Percentiles rank a stretch among this genome's conserved stretches.
Evolutionary conservation across 2,888 invertebrate genomes (phyloP).

Genomic region (Cephus sareptanus): DNA sequence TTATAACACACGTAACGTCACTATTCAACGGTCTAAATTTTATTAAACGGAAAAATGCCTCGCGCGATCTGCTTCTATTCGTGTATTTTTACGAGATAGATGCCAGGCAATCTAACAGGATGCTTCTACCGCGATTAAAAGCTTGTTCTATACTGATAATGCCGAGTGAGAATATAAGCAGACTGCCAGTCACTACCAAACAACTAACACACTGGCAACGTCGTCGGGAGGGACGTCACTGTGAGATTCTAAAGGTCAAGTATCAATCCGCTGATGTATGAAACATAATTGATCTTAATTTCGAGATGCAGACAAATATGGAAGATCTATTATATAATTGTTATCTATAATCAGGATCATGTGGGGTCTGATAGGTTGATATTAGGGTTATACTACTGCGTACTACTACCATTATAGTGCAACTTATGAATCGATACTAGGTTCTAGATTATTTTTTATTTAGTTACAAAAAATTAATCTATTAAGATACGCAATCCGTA

Average conservation of each 20-base stretch:
- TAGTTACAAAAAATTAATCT: no score
- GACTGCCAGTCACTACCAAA: neutral
- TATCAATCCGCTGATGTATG: neutral
- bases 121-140: neutral
- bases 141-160: neutral
- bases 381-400: neutral
- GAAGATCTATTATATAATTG: neutral
- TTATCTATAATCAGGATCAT: neutral
- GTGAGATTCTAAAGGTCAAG: neutral
- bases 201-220: neutral
- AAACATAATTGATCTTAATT: neutral
- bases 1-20: neutral
- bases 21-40: neutral
- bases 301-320: neutral
- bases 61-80: neutral
- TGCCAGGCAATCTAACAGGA: neutral
- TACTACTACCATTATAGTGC: no score
- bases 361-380: neutral
- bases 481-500: no score
- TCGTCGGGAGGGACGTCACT: neutral
- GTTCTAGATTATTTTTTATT: no score
- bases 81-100: neutral
- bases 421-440: no score
- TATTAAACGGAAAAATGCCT: neutral
- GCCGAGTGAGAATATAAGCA: neutral